These are phyloP conservation scores for Eucriotettix oculatus DNA, from an alignment of 2,888 invertebrate genomes.

Conservation along the genomic window DNA sequence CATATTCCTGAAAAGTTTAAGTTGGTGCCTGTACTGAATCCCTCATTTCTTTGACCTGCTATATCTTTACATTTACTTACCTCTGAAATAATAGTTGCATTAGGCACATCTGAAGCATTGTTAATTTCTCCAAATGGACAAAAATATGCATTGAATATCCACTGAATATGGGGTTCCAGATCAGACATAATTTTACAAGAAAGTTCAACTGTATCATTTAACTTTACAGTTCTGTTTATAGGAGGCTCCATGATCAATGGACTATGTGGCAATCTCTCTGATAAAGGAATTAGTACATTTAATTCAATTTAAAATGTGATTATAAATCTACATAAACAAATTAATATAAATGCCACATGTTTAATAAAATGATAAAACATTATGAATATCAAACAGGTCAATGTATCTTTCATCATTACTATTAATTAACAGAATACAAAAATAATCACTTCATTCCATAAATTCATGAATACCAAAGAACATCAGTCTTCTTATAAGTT, in stretches of 20 bases:
- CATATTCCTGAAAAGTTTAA: too few relatives aligned
- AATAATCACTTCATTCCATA: too few relatives aligned
- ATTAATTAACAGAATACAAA: too few relatives aligned
- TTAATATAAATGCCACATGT: too few relatives aligned
- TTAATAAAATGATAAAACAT: too few relatives aligned
- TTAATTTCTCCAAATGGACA: constrained; percentile 18
- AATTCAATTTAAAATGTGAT: background rate
- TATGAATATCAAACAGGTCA: too few relatives aligned
- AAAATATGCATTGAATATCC: constrained; percentile 44
- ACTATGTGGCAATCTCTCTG: constrained; percentile 68
- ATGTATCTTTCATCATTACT: too few relatives aligned
- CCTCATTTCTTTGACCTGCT: too few relatives aligned
- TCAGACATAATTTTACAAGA: constrained; percentile 72
- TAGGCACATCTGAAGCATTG: constrained; percentile 20
- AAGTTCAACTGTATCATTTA: constrained; percentile 53
- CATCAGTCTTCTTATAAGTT: too few relatives aligned
- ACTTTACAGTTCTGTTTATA: constrained; percentile 58
- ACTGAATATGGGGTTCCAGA: constrained; percentile 63
- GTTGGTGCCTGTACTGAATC: too few relatives aligned
- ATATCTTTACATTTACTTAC: background rate
- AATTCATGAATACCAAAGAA: too few relatives aligned
- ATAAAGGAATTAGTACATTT: background rate
- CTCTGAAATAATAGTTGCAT: constrained; percentile 23
- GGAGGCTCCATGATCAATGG: constrained; percentile 74
- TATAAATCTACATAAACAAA: too few relatives aligned